phyloP scores from a whole-genome alignment of 2,113 vertebrate species.

The Calyptomena viridis region DNA sequence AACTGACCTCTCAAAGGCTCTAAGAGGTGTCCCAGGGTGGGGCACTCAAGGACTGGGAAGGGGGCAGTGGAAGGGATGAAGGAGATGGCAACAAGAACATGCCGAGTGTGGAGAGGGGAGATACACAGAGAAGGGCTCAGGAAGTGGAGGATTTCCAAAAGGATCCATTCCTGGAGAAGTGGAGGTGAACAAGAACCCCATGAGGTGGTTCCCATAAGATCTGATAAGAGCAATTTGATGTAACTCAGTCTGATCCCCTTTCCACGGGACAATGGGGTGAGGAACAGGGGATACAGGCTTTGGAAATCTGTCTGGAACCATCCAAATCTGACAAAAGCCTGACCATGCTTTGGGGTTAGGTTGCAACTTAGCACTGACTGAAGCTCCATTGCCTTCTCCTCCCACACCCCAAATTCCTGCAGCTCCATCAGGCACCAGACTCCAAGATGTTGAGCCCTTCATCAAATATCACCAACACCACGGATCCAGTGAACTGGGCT shows the following conservation, averaged over 20 bases:
- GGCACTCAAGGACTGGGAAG: not conserved
- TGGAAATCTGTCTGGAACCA: not conserved
- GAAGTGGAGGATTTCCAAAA: not conserved
- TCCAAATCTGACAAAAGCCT: not conserved
- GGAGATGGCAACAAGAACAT: not conserved
- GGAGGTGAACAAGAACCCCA: not conserved
- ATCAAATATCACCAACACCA: not conserved
- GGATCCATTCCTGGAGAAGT: not conserved
- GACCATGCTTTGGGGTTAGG: not conserved
- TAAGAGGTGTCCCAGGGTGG: not conserved
- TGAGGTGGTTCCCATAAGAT: fast-evolving
- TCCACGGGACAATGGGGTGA: not conserved
- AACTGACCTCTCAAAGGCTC: not conserved
- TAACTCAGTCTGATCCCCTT: not conserved
- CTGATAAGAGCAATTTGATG: not conserved
- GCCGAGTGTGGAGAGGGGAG: not conserved
- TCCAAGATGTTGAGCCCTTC: not conserved
- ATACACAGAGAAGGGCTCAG: not conserved
- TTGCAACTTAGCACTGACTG: not conserved
- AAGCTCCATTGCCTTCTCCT: not conserved
- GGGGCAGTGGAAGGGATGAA: not conserved
- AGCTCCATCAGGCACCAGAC: not conserved
- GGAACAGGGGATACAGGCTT: not conserved
- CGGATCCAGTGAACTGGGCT: not conserved
- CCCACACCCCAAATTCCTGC: too few species aligned